Base-by-base conservation (phyloP, 2,797 vertebrate genomes). In the Micrastur ruficollis region DNA sequence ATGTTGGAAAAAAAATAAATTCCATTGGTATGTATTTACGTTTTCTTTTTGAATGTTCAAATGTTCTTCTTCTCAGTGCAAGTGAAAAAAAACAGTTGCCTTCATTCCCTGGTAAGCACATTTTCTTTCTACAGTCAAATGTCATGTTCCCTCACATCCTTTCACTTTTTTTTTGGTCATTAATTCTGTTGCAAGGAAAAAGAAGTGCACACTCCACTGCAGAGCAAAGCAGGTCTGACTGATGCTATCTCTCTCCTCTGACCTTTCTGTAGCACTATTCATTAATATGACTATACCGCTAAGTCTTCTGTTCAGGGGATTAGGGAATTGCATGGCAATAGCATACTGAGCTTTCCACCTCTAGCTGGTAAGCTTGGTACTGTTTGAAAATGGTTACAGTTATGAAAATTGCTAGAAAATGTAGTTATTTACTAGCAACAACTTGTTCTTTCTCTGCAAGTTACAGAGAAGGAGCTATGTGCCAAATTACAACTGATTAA, bases 201-300 rank as follows among this genome's bases (percentile, higher is more conserved):
- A 88, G 47, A 82, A 91, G 47, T 38, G 7, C 63, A 87, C 25
- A 25, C 40, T 74, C 44, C 14, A 1, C 25, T 67, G 18, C 29
- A 12, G 56, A 76, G 72, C 68, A 70, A 74, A 83, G 82, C 22
- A 56, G 49, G 31, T 65, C 78, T 79, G 67, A 42, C 32, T 65
- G 68, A 65, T 83, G 82, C 49, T 78, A 0, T 67, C 62, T 86
- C 56, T 85, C 38, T 78, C 29, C 44, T 70, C 61, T 86, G 85
- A 90, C 81, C 87, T 93, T 90, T 94, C 85, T 88, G 56, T 32
- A 90, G 65, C 49, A 65, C 62, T 81, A 27, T 58, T 81, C 53
- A 34, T 93, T 93, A 95, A 58, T 63, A 65, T 27, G 85, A 81
- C 29, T 78, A 6, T 29, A 70, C 40, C 62, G 26, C 22, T 18